A percentile compares a stretch with the other conserved stretches of the same genome.
Conservation (phyloP, 2,888 invertebrate species). For the Stenodera caucasica region DNA sequence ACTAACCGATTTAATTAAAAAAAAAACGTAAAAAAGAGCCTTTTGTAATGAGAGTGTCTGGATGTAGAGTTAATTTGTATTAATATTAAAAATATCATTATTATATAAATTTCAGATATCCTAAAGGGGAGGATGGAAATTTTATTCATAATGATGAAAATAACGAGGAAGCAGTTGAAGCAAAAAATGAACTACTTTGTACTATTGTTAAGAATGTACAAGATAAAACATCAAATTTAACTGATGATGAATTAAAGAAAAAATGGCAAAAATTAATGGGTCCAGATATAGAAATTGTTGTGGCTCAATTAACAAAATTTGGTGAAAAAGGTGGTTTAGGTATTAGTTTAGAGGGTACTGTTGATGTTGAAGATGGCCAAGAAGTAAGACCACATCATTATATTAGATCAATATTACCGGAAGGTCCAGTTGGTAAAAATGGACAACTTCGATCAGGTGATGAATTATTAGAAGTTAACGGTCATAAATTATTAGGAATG, state of each 20-base stretch:
- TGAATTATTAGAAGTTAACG: slow-evolving; percentile 93
- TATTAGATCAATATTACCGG: slow-evolving; percentile 94
- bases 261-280: slow-evolving; percentile 85
- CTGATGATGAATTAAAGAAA: slow-evolving; percentile 76
- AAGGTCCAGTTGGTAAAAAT: slow-evolving; percentile 95
- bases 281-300: slow-evolving; percentile 73
- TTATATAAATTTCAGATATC: slow-evolving; percentile 53
- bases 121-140: slow-evolving; percentile 51
- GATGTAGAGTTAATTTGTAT: slow-evolving; percentile 31
- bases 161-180: slow-evolving; percentile 45
- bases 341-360: slow-evolving; percentile 96
- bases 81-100: slow-evolving; percentile 38
- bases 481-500: slow-evolving; percentile 83
- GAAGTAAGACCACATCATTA: slow-evolving; percentile 99
- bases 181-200: slow-evolving; percentile 47
- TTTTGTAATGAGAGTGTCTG: slow-evolving; percentile 43
- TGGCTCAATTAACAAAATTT: slow-evolving; percentile 82
- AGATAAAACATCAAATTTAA: slow-evolving; percentile 44
- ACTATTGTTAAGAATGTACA: slow-evolving; percentile 40
- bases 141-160: slow-evolving; percentile 43
- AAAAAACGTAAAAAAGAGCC: slow-evolving; percentile 13
- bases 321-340: slow-evolving; percentile 93
- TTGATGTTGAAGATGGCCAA: slow-evolving; percentile 94
- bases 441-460: slow-evolving; percentile 89
- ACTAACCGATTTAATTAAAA: slow-evolving; percentile 22